Base-by-base conservation (phyloP, 2,797 vertebrate genomes). In the Furcifer pardalis region DNA sequence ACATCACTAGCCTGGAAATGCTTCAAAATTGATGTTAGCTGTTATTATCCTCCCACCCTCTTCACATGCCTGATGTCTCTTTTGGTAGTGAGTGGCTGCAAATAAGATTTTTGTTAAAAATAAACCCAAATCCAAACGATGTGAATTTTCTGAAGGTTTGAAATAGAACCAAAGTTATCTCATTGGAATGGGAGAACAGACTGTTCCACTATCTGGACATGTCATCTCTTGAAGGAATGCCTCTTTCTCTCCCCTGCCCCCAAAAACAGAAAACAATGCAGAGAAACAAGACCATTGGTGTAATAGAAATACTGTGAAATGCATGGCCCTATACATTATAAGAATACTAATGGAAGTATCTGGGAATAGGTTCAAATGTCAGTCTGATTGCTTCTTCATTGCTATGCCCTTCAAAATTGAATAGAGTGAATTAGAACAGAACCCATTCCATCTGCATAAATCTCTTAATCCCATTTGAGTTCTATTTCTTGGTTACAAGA, bases 11-110 rank as follows among this genome's bases (percentile, higher is more conserved):
- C 59, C 60, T 88, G 44, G 35, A 85, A 73, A 37, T 3, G 56
- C 13, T 40, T 8, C 79, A 80, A 84, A 87, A 83, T 79, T 82
- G 74, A 77, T 86, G 79, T 71, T 85, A 88, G 68, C 71, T 6
- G 49, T 46, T 79, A 76, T 81, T 72, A 74, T 74, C 42, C 32
- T 66, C 65, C 52, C 49, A 86, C 46, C 30, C 59, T 77, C 60
- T 87, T 82, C 15, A 73, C 2, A 66, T 52, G 1, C 40, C 56
- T 35, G 1, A 15, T 12, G 44, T 81, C 84, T 88, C 12, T n/a
- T 74, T 84, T 86, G 19, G 49, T 10, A 76, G 65, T 35, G 82
- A 86, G 84, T 32, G 1, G 0, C 0, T 56, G 42, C 19, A 2
- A 37, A 37, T 56, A 19, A 56, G 15, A 56, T 56, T 56, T 56